A percentile compares a stretch with the other conserved stretches of the same genome.
These are phyloP conservation scores for Ia io DNA, from an alignment of 2,113 vertebrate species.

Conservation along the genomic window DNA sequence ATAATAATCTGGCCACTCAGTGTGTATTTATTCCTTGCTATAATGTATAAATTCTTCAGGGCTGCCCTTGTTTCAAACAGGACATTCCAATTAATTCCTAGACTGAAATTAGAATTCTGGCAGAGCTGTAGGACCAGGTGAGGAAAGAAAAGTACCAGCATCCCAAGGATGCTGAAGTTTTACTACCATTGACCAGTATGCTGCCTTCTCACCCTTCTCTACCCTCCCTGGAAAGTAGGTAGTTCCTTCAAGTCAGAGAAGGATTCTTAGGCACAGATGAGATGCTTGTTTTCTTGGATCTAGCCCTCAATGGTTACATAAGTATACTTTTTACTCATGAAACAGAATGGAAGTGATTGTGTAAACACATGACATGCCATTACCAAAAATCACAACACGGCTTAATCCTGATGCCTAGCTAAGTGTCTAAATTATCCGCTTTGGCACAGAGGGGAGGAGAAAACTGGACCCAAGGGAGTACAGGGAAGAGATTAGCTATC, in stretches of 20 bases:
- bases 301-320: neutral
- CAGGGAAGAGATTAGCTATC: neutral
- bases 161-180: neutral
- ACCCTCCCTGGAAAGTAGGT: neutral
- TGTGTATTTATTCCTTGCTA: neutral
- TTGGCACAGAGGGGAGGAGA: neutral
- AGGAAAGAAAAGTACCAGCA: neutral
- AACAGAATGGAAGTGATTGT: slow-evolving; percentile 16
- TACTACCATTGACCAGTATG: neutral
- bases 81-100: neutral
- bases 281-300: slow-evolving; percentile 27
- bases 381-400: neutral
- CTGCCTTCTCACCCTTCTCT: neutral
- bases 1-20: too few relatives aligned
- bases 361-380: slow-evolving; percentile 36
- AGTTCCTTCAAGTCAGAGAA: neutral
- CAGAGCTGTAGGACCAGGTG: neutral
- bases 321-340: slow-evolving; percentile 47
- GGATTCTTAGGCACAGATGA: neutral
- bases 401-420: neutral
- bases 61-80: neutral
- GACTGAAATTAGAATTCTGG: neutral
- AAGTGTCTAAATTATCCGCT: slow-evolving; percentile 1
- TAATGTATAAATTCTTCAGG: neutral
- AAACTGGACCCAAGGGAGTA: neutral